Percentiles rank a stretch among this genome's conserved stretches.
These are phyloP conservation scores for Tautogolabrus adspersus DNA, from an alignment of 2,113 vertebrate species.

Conservation along the genomic window DNA sequence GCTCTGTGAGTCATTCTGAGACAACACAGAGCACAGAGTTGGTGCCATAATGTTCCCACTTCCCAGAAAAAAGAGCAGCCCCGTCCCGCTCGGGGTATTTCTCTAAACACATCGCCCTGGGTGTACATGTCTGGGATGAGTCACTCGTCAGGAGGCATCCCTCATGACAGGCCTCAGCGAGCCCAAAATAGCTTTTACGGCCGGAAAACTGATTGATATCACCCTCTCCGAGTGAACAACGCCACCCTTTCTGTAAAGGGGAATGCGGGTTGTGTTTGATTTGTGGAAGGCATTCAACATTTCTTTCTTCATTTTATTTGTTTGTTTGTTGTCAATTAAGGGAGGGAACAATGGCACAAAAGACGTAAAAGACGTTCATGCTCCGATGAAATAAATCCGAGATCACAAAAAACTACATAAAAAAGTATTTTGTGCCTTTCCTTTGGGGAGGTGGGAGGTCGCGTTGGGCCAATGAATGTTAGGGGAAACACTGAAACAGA, in stretches of 20 bases:
- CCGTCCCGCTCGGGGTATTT: not conserved
- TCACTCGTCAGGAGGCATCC: constrained; percentile 45
- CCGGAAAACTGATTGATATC: constrained; percentile 35
- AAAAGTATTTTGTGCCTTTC: too few species aligned
- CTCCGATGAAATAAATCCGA: too few species aligned
- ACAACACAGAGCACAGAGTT: not conserved
- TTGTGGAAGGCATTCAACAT: not conserved
- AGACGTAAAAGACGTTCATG: too few species aligned
- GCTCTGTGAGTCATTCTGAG: constrained; percentile 34
- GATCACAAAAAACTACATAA: too few species aligned
- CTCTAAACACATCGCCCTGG: constrained; percentile 23
- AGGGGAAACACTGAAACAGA: too few species aligned
- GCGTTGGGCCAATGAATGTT: too few species aligned
- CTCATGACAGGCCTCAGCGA: constrained; percentile 19
- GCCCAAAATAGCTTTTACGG: constrained; percentile 21
- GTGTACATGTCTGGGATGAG: constrained; percentile 38
- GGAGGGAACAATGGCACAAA: too few species aligned
- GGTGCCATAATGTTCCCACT: not conserved
- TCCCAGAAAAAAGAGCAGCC: constrained; percentile 1
- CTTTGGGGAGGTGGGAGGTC: too few species aligned
- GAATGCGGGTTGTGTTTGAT: constrained; percentile 17
- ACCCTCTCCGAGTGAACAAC: constrained; percentile 10
- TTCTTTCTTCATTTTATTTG: too few species aligned
- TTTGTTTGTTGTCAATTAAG: too few species aligned
- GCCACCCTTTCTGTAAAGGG: constrained; percentile 28